Conservation (phyloP, 2,888 invertebrate genomes). For the Hymenopus coronatus region DNA sequence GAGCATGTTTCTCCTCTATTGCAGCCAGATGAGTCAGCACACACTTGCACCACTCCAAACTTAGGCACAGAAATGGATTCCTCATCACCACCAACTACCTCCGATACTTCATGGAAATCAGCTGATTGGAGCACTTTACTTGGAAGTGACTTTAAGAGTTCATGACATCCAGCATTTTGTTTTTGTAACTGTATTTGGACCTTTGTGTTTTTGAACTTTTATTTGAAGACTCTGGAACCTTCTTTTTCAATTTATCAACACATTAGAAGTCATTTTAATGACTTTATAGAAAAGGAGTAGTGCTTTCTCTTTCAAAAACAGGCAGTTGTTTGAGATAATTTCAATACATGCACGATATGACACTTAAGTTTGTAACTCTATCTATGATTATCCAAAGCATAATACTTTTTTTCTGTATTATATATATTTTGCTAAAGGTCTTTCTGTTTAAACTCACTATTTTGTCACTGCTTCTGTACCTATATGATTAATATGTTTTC, state of each 20-base stretch:
- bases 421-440: background rate
- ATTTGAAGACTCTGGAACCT: background rate
- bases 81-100: background rate
- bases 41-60: background rate
- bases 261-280: background rate
- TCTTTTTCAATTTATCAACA: background rate
- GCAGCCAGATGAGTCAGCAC: background rate
- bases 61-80: background rate
- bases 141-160: background rate
- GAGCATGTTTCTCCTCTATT: background rate
- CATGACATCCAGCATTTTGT: slow-evolving; percentile 3
- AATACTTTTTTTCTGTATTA: background rate
- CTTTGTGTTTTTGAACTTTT: background rate
- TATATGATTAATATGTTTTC: background rate
- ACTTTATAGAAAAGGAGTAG: background rate
- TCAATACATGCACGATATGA: background rate
- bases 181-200: background rate
- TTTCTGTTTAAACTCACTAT: background rate
- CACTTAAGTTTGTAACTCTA: background rate
- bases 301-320: background rate
- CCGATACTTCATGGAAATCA: slow-evolving; percentile 23
- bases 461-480: background rate
- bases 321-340: background rate
- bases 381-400: background rate
- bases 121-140: slow-evolving; percentile 28